Evolutionary conservation across 2,797 vertebrate species (phyloP).

Genomic region (Xenopus petersii): DNA sequence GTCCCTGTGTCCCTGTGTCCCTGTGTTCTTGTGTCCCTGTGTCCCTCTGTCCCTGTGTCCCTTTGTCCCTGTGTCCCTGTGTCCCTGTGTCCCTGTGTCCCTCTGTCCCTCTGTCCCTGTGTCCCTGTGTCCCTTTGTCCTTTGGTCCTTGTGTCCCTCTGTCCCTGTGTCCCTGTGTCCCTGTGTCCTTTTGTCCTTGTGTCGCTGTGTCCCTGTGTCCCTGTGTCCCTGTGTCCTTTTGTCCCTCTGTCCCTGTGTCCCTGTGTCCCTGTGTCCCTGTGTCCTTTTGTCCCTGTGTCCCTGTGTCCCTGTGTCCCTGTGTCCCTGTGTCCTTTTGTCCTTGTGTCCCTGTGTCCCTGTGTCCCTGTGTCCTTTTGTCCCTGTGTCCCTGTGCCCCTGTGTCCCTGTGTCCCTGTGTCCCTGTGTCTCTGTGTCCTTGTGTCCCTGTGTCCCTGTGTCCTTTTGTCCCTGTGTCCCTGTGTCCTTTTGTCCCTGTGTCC

Average conservation of each 20-base stretch:
- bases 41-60: not conserved
- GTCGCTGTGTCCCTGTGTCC: not conserved
- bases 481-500: too few species aligned
- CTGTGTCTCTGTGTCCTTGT: not conserved
- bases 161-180: not conserved
- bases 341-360: not conserved
- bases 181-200: not conserved
- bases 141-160: too few species aligned
- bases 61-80: not conserved
- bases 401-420: constrained; percentile 53
- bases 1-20: rapidly evolving
- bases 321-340: not conserved
- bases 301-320: not conserved
- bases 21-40: too few species aligned
- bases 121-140: too few species aligned
- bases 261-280: not conserved
- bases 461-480: not conserved
- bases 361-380: not conserved
- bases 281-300: not conserved
- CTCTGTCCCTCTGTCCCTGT: not conserved
- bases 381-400: not conserved
- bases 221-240: not conserved
- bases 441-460: not conserved
- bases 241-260: not conserved
- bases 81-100: not conserved